Base-by-base conservation (phyloP, 1,140 invertebrate genomes). In the Ceratina japonica region DNA sequence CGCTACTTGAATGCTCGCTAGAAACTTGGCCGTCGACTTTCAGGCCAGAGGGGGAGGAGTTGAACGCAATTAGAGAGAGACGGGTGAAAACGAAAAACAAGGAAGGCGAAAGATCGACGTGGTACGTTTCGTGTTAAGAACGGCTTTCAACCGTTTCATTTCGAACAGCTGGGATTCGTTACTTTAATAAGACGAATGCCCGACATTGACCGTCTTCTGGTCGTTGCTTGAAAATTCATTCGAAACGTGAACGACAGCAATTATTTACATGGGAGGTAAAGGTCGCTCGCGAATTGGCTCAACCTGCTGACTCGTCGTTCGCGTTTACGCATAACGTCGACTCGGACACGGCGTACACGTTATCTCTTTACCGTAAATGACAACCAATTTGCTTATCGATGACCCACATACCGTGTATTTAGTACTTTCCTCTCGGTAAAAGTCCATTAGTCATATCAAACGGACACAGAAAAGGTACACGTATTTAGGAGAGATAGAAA, bases 181-280 rank as follows among this genome's bases (percentile, higher is more conserved):
- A 51, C 68, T 18, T 70, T 70, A 44, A 58, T 58, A 73, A 37
- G 49, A 49, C 51, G 22, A 7, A n/a, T 13, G 10, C 3, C 13
- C 16, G 4, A 16, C 15, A 13, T 2, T 15, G 13, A 31, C 10
- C 49, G 8, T 10, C 37, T 10, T 44, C 2, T n/a, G 4, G 13
- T 12, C n/a, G 20, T 56, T 7, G 18, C 15, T 56, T 0, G 24
- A 15, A 24, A 65, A 56, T 65, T 2, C 51, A 3, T 4, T 1
- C 1, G 4, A 13, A 64, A n/a, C 44, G 16, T 49, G 62, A 66
- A 65, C 27, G 73, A 75, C 73, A 75, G 73, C 54, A 68, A 75
- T 75, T 75, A 75, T 49, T 49, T 52, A 15, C 2, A 16, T 1
- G 13, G 2, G 1, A 27, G 49, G n/a, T 24, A 10, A 2, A 44